phyloP scores from a whole-genome alignment of 2,797 vertebrate species.

The Choloepus didactylus region DNA sequence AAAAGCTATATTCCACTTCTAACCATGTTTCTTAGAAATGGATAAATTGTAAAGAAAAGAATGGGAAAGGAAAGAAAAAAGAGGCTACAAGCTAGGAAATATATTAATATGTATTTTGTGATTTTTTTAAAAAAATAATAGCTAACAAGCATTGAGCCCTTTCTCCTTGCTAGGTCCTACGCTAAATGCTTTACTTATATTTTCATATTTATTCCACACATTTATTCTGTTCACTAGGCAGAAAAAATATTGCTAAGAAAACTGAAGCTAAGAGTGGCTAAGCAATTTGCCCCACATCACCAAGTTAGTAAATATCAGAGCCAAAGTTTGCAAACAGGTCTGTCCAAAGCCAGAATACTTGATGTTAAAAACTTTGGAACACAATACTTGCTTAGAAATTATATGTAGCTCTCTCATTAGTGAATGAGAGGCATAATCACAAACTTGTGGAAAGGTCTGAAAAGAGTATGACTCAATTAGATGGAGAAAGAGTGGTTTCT shows the following conservation, averaged over 20 bases:
- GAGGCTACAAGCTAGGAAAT: not conserved
- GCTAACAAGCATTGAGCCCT: not conserved
- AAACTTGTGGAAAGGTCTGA: slow-evolving; percentile 1
- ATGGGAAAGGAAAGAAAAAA: not conserved
- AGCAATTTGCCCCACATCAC: not conserved
- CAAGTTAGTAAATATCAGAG: not conserved
- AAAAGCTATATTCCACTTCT: slow-evolving; percentile 26
- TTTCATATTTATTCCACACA: not conserved
- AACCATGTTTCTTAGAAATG: not conserved
- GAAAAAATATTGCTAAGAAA: not conserved
- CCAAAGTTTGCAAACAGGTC: not conserved
- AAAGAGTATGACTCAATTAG: not conserved
- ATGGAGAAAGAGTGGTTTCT: not conserved
- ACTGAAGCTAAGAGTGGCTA: not conserved
- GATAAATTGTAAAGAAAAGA: not conserved
- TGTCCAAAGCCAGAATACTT: not conserved
- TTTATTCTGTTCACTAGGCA: not conserved
- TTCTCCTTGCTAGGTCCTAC: not conserved
- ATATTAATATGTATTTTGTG: not conserved
- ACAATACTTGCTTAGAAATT: not conserved
- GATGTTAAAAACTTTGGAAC: not conserved
- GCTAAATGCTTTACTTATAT: not conserved
- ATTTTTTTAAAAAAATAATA: not conserved
- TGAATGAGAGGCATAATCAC: not conserved
- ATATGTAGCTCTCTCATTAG: not conserved